Base-by-base conservation (phyloP, 2,797 vertebrate species). In the Sebastes steindachneri region DNA sequence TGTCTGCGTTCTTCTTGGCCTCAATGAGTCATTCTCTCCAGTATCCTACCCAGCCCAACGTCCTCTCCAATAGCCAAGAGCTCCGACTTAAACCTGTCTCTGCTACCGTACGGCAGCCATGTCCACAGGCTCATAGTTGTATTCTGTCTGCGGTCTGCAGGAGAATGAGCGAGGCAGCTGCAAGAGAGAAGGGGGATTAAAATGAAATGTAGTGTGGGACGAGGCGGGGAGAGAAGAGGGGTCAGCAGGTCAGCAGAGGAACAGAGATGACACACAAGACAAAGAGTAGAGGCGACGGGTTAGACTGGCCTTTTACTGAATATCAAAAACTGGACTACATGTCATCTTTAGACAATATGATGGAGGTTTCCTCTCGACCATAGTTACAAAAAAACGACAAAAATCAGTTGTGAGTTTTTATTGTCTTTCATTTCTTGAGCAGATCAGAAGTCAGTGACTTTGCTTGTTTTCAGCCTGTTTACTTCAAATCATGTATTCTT, bases 131-230 rank as follows among this genome's bases (percentile, higher is more conserved):
- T 73, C 28, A 25, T 8, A 14, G 75, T 59, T 55, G 64, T 53
- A 5, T 53, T 77, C 53, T 37, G 33, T 57, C 41, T 5, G 55
- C 5, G 17, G 66, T 28, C 35, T 35, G 21, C 33, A 14, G 68
- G 19, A 75, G 77, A 91, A 79, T 73, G 89, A 91, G 64, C 1
- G 31, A 76, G 63, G 31, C 85, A 85, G 87, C 89, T 91, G 79
- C 82, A 25, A 29, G 62, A 62, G 55, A 69, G 73, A 48, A 21
- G 66, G 41, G 72, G 57, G 77, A 73, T 89, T 86, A 85, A 23
- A 60, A 51, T 60, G 64, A 87, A 82, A 80, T 76, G 74, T 21
- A 58, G 63, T 0, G 71, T 11, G 63, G 57, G 83, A 68, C n/a
- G 73, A 84, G 74, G 25, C 10, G 1, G 12, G 19, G 70, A 53